Evolutionary conservation across 2,888 invertebrate genomes (phyloP), one percentile per base, ranked within the genome.

Genomic region (Carpatolechia fugitivella): DNA sequence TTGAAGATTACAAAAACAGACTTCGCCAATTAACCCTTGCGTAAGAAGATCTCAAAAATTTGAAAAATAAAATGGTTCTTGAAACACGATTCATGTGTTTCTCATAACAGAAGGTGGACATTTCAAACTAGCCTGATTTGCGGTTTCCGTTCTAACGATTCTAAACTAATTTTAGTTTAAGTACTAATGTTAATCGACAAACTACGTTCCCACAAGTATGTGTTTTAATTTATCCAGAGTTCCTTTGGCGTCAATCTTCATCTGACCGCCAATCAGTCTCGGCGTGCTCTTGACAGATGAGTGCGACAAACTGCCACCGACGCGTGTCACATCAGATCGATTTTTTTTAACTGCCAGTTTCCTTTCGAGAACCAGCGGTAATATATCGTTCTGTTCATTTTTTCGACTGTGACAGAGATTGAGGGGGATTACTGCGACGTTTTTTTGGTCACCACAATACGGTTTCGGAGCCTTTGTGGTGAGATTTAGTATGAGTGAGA

Each of bases 221-320:
- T 35, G 11, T 3, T 35, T n/a, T n/a, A 35, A 35, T 1, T 4
- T n/a, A 14, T 38, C 3, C 2, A 1, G 36, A 3, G 14, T 5
- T 10, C 40, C 1, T 41, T 18, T 3, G 24, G 11, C 40, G 40
- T 41, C 40, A 20, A 41, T 20, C 35, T 8, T 50, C 36, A 36
- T 20, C 38, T 14, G 7, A n/a, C 18, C 31, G 49, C 38, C 50
- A 38, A 50, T 50, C 50, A 50, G 35, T 50, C 38, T 38, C 50
- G 29, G 18, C 29, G 13, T 14, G 13, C 11, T 20, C 20, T 29
- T 50, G 50, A 50, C 50, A 50, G 36, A 50, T 38, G 36, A 3
- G 18, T 6, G 29, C n/a, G 50, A 13, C 38, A 38, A 5, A 16
- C 35, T 11, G 13, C 29, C 18, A 29, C 35, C 8, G 50, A 50